Evolutionary conservation across 2,113 vertebrate genomes (phyloP).

Genomic region (Rhineura floridana): DNA sequence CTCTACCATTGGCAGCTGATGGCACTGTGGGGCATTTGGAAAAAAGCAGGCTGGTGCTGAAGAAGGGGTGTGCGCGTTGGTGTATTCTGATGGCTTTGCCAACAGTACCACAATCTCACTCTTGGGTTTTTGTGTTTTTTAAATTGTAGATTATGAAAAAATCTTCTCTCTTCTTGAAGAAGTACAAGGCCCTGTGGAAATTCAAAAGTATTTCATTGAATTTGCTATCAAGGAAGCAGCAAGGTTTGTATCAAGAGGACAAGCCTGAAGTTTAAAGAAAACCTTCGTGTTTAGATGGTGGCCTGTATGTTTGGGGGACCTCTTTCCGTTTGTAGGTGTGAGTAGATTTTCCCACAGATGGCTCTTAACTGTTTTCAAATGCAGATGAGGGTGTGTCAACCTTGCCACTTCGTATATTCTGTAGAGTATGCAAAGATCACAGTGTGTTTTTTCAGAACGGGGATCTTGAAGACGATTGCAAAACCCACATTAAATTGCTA

Average conservation of each 20-base stretch:
- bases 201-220: constrained; percentile 94
- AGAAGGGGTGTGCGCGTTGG: too few relatives aligned
- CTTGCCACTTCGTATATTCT: rapidly evolving
- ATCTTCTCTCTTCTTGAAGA: constrained; percentile 91
- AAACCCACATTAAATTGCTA: constrained; percentile 15
- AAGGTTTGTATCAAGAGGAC: constrained; percentile 78
- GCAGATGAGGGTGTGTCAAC: not conserved
- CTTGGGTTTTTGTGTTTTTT: not conserved
- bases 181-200: constrained; percentile 87
- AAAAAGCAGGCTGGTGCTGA: not conserved
- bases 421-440: not conserved
- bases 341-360: too few relatives aligned
- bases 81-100: too few relatives aligned
- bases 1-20: too few relatives aligned
- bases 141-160: constrained; percentile 85
- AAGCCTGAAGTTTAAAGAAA: too few relatives aligned
- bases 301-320: not conserved
- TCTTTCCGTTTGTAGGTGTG: too few relatives aligned
- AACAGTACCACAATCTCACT: constrained; percentile 21
- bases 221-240: constrained; percentile 95
- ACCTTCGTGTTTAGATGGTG: not conserved
- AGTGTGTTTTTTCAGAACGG: constrained; percentile 8
- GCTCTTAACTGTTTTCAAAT: constrained; percentile 3
- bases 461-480: not conserved
- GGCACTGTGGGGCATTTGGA: not conserved